Evolutionary conservation across 2,113 vertebrate species (phyloP).

Genomic region (Passerina amoena): DNA sequence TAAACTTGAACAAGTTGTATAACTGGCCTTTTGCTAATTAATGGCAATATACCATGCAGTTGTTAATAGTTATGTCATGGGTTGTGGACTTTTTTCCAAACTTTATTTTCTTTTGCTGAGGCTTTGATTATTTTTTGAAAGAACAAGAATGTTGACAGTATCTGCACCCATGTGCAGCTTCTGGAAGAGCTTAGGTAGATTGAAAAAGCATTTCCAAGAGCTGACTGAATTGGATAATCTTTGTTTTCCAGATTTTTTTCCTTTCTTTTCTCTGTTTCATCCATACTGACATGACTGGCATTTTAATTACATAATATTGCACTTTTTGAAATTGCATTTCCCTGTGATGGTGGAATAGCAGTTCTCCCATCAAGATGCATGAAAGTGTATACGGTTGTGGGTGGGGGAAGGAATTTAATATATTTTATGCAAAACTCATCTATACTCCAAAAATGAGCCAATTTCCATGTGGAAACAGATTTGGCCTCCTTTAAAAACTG

Average conservation of each 20-base stretch:
- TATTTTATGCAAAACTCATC: constrained; percentile 47
- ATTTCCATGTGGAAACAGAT: constrained; percentile 63
- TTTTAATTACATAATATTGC: constrained; percentile 23
- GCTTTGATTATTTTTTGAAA: neutral
- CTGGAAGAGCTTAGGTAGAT: neutral
- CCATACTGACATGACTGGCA: neutral
- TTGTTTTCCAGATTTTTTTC: constrained; percentile 14
- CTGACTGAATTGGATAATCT: neutral
- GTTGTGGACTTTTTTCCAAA: neutral
- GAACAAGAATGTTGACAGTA: neutral
- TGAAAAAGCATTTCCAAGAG: constrained; percentile 3
- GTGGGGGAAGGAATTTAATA: constrained; percentile 28
- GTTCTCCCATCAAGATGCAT: constrained; percentile 2
- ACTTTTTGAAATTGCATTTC: constrained; percentile 16
- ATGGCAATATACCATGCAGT: neutral
- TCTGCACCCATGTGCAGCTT: neutral
- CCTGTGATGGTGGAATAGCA: neutral
- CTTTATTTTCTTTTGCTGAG: neutral
- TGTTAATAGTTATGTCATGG: neutral
- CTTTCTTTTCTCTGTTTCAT: neutral
- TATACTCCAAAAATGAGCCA: constrained; percentile 43
- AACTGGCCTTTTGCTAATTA: constrained; percentile 19
- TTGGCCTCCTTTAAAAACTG: constrained; percentile 50
- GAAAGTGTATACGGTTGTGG: neutral
- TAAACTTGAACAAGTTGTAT: neutral